Evolutionary conservation across 2,113 vertebrate species (phyloP).

Genomic region (Archocentrus centrarchus): DNA sequence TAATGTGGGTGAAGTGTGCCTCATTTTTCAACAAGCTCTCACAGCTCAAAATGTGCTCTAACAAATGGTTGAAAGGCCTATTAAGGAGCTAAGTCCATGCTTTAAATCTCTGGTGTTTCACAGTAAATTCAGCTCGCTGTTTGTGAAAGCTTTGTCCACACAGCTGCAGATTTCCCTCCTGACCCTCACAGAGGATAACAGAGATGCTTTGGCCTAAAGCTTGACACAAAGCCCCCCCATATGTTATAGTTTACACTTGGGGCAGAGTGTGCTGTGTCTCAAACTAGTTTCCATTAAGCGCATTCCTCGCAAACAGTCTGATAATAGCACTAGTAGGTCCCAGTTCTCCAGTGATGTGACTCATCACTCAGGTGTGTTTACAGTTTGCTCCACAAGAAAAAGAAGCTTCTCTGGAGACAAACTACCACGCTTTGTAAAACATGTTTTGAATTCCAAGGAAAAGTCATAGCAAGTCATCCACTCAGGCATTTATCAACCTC

Average conservation of each 20-base stretch:
- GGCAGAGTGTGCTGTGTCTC: slow-evolving; percentile 42
- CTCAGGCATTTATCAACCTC: slow-evolving; percentile 4
- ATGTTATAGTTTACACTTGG: slow-evolving; percentile 52
- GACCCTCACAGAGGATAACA: background rate
- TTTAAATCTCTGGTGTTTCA: background rate
- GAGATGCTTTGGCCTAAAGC: slow-evolving; percentile 7
- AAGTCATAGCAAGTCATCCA: slow-evolving; percentile 20
- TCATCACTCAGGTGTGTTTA: slow-evolving; percentile 73
- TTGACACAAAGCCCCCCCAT: slow-evolving; percentile 50
- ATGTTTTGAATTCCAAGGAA: slow-evolving; percentile 20
- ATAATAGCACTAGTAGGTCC: slow-evolving; percentile 50
- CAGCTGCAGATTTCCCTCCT: background rate
- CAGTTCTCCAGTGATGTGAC: slow-evolving; percentile 50
- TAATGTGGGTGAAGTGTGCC: background rate
- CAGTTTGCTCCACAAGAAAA: slow-evolving; percentile 27
- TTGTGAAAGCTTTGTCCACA: background rate
- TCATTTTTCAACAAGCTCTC: background rate
- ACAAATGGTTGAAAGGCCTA: background rate
- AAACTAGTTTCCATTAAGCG: slow-evolving; percentile 59
- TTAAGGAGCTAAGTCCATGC: background rate
- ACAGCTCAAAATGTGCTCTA: background rate
- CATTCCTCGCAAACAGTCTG: slow-evolving; percentile 68
- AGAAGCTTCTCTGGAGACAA: slow-evolving; percentile 8
- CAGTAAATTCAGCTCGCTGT: background rate
- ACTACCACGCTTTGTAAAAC: background rate